These are phyloP conservation scores for Melipona bicolor DNA, from an alignment of 2,888 invertebrate species.

Conservation along the genomic window DNA sequence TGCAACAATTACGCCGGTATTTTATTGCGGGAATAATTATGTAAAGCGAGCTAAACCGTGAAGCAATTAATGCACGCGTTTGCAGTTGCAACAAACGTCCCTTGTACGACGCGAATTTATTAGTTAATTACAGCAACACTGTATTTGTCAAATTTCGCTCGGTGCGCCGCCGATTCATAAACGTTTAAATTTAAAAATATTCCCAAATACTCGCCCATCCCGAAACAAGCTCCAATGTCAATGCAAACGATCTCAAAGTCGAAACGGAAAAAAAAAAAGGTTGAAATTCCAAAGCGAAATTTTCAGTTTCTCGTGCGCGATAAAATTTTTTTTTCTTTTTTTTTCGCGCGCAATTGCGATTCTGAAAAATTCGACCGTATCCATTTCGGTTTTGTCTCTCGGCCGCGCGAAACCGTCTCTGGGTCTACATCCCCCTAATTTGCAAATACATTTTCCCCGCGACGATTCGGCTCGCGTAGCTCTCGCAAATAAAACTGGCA, in stretches of 20 bases:
- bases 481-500: conserved; percentile 11
- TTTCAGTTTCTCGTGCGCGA: background rate
- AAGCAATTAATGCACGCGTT: conserved; percentile 45
- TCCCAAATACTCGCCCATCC: background rate
- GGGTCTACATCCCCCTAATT: background rate
- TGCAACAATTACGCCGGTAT: conserved; percentile 39
- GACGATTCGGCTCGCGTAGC: background rate
- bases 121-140: conserved; percentile 33
- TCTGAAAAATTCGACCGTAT: background rate
- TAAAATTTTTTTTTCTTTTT: background rate
- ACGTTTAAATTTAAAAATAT: conserved; percentile 28
- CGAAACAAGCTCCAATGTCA: background rate
- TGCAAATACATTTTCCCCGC: conserved; percentile 7
- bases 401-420: too few species aligned
- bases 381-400: too few species aligned
- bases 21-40: conserved; percentile 52
- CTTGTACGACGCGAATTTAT: conserved; percentile 41
- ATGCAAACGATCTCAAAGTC: background rate
- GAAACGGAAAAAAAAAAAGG: too few species aligned
- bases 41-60: conserved; percentile 48
- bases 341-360: too few species aligned
- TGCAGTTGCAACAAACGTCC: conserved; percentile 44
- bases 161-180: conserved; percentile 1
- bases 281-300: background rate
- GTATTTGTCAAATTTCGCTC: conserved; percentile 37